Base-by-base conservation (phyloP, 2,797 vertebrate species). In the Chaunax sp. region DNA sequence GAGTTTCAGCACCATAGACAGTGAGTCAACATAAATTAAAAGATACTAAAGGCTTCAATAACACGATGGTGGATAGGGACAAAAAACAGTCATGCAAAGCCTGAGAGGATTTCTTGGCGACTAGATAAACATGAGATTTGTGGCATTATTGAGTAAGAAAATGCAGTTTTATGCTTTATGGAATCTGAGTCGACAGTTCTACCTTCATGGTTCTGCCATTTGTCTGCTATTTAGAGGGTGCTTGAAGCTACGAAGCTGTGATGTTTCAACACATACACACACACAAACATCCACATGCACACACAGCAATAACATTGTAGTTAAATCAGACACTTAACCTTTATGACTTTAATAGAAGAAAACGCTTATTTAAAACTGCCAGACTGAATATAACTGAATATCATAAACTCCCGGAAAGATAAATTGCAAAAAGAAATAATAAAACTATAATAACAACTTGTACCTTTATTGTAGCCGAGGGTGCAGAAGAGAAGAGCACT, bases 71-170 rank as follows among this genome's bases (percentile, higher is more conserved):
- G 35, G 49, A 50, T 55, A 35, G 28, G 65, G 70, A 50, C 23
- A 54, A 30, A 75, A 77, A 70, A 62, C 61, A 59, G 69, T 50
- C 23, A 28, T 37, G 23, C 20, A 57, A 67, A 66, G 58, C 35
- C n/a, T 43, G 13, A 50, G 45, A 54, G 37, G 23, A 35, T 44
- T n/a, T 23, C 10, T 16, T 53, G 16, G 26, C 33, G 1, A 11
- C 22, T n/a, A 2, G n/a, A 69, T 51, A 46, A 52, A 51, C 51
- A n/a, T 14, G 51, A 30, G 23, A 60, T 58, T 59, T 54, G 28
- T 49, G 22, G 33, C 40, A 20, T 57, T 67, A 60, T 23, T 37
- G 51, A 38, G 12, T 33, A 9, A 26, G 43, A 68, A 67, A 62
- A 76, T 18, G 18, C 5, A 51, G 14, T 41, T 61, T 23, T 67